Conservation (phyloP, 2,797 vertebrate species). For the Sebastes ruberrimus region DNA sequence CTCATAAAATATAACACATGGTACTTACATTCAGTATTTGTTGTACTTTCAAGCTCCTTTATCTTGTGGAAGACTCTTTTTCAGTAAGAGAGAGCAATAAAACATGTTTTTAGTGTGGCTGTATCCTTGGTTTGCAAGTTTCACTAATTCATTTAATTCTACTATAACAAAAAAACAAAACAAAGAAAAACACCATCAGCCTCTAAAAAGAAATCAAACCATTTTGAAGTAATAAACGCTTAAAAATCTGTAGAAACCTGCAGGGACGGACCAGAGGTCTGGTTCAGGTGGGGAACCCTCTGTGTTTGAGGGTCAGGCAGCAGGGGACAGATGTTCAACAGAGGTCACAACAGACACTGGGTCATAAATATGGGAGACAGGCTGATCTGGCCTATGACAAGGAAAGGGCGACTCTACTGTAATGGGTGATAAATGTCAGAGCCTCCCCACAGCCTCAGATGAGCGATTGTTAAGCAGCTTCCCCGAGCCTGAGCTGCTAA, state of each 20-base stretch:
- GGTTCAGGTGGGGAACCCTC: slow-evolving; percentile 22
- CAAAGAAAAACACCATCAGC: neutral
- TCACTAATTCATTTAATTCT: neutral
- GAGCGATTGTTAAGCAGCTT: slow-evolving; percentile 71
- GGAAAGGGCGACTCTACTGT: slow-evolving; percentile 65
- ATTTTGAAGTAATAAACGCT: neutral
- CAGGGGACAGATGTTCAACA: slow-evolving; percentile 51
- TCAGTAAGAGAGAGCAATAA: neutral
- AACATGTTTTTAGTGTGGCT: neutral
- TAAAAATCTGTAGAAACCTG: neutral
- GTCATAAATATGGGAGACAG: slow-evolving; percentile 70
- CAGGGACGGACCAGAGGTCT: slow-evolving; percentile 5
- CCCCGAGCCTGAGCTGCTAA: slow-evolving; percentile 38
- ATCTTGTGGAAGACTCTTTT: neutral
- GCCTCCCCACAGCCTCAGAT: slow-evolving; percentile 63
- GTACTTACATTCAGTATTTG: neutral
- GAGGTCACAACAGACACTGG: slow-evolving; percentile 65
- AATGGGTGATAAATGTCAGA: slow-evolving; percentile 76
- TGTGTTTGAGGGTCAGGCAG: slow-evolving; percentile 50
- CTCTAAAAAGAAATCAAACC: neutral
- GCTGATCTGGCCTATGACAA: slow-evolving; percentile 69
- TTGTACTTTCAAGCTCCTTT: neutral
- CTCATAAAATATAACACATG: neutral
- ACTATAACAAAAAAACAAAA: neutral
- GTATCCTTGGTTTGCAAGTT: neutral